Evolutionary conservation across 2,888 invertebrate genomes (phyloP).

Genomic region (Dioctria linearis): DNA sequence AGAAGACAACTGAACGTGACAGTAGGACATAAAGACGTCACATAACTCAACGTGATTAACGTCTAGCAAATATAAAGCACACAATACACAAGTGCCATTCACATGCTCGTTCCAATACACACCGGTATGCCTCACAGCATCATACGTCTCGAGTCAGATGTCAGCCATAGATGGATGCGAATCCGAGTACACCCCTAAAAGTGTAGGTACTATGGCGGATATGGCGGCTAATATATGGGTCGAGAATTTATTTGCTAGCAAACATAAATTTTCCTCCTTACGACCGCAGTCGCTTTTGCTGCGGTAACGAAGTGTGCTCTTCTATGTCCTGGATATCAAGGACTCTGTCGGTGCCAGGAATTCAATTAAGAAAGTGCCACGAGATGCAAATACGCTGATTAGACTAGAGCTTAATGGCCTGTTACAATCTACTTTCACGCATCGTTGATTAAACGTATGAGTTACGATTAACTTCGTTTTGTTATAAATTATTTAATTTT

Average conservation of each 20-base stretch:
- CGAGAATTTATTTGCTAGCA: constrained; percentile 45
- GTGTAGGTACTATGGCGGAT: constrained; percentile 4
- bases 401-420: constrained; percentile 47
- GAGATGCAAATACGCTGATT: constrained; percentile 53
- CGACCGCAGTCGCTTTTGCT: not conserved
- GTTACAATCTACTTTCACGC: constrained; percentile 53
- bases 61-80: constrained; percentile 60
- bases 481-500: not conserved
- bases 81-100: constrained; percentile 43
- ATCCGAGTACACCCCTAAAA: constrained; percentile 32
- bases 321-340: not conserved
- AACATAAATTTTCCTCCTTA: constrained; percentile 42
- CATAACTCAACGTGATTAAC: constrained; percentile 71
- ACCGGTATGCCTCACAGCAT: not conserved
- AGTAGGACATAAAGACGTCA: constrained; percentile 69
- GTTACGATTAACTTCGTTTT: constrained; percentile 42
- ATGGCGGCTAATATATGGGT: constrained; percentile 46
- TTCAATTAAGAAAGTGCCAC: constrained; percentile 53
- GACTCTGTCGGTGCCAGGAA: constrained; percentile 34
- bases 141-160: constrained; percentile 45
- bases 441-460: constrained; percentile 41
- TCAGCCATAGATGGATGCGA: constrained; percentile 43
- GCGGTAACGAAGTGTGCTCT: not conserved
- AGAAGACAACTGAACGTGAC: constrained; percentile 68
- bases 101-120: not conserved